Conservation (phyloP, 2,113 vertebrate genomes). For the Chrysemys picta region DNA sequence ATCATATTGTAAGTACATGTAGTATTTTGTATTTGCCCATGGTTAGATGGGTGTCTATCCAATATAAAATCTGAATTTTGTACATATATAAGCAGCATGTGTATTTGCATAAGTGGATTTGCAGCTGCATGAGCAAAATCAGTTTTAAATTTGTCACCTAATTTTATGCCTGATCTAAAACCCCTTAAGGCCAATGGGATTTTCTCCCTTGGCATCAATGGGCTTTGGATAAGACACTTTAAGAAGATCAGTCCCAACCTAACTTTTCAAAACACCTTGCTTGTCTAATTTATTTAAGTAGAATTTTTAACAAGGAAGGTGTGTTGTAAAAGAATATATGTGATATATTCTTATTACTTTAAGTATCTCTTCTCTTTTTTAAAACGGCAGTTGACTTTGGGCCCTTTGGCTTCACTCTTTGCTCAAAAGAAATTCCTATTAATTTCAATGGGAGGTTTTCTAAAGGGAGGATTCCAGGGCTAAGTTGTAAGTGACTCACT, state of each 20-base stretch:
- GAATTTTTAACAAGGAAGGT: not conserved
- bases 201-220: not conserved
- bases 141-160: not conserved
- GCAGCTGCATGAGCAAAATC: not conserved
- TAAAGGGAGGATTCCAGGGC: not conserved
- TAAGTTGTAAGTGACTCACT: not conserved
- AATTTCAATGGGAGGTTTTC: not conserved
- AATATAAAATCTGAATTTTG: not conserved
- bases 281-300: not conserved
- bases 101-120: not conserved
- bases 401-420: not conserved
- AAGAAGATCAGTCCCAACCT: not conserved
- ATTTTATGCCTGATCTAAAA: not conserved
- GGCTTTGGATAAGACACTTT: not conserved
- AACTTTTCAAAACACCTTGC: not conserved
- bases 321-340: not conserved
- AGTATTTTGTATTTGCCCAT: accelerated
- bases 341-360: not conserved
- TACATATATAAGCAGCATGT: not conserved
- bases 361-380: not conserved
- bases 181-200: not conserved
- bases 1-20: not conserved
- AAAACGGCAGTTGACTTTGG: not conserved
- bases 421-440: not conserved
- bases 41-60: not conserved